Conservation (phyloP, 2,888 invertebrate genomes). For the Philhelius pedissequus region DNA sequence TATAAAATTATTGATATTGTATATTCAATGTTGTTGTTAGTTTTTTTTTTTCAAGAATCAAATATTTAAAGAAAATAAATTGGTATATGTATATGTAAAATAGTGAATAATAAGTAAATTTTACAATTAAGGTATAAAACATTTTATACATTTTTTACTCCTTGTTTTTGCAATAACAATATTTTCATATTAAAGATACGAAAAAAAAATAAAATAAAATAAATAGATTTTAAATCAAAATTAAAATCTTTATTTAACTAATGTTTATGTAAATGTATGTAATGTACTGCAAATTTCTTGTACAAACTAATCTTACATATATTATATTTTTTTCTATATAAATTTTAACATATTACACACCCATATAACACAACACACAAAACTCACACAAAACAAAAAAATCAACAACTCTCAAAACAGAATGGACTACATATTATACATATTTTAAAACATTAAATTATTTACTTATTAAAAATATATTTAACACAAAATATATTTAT, state of each 20-base stretch:
- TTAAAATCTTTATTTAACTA: slow-evolving; percentile 32
- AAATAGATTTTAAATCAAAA: slow-evolving; percentile 16
- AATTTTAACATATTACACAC: slow-evolving; percentile 12
- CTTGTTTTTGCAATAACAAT: slow-evolving; percentile 58
- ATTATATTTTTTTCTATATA: slow-evolving; percentile 30
- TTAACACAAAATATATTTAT: slow-evolving; percentile 47
- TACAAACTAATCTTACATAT: slow-evolving; percentile 49
- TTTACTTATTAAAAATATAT: slow-evolving; percentile 26
- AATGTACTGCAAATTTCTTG: slow-evolving; percentile 56
- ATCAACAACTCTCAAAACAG: slow-evolving; percentile 20
- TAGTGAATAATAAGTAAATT: slow-evolving; percentile 58
- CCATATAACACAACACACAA: slow-evolving; percentile 24
- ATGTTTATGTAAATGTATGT: slow-evolving; percentile 43
- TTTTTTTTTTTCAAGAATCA: slow-evolving; percentile 40
- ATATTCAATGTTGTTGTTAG: slow-evolving; percentile 56
- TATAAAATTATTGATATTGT: slow-evolving; percentile 21
- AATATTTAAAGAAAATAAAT: slow-evolving; percentile 16
- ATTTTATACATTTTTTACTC: slow-evolving; percentile 65
- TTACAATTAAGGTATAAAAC: slow-evolving; percentile 58
- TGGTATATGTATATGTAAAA: slow-evolving; percentile 12
- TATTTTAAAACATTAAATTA: slow-evolving; percentile 45
- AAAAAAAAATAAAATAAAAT: slow-evolving; percentile 24
- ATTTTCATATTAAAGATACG: slow-evolving; percentile 39
- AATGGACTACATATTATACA: slow-evolving; percentile 7
- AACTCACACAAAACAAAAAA: background rate